Base-by-base conservation (phyloP, 2,113 vertebrate species). In the Lathamus discolor region DNA sequence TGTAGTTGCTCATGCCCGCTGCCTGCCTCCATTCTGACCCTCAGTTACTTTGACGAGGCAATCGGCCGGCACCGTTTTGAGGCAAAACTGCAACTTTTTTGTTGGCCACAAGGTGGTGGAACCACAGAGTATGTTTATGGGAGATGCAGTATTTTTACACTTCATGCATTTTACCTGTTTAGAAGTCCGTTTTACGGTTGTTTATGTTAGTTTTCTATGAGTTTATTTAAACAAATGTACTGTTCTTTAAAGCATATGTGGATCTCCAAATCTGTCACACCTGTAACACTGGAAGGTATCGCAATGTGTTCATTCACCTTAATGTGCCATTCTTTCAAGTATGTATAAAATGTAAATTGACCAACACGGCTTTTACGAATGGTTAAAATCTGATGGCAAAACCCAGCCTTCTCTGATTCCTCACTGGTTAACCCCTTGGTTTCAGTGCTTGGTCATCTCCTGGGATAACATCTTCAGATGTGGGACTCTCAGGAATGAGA, bases 221-320 rank as follows among this genome's bases (percentile, higher is more conserved):
- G 49, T 94, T 95, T 88, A 49, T 94, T 96, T 87, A 79, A 95
- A 66, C 46, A 64, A 35, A 51, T 81, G 52, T 84, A 51, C 73
- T 84, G 80, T 69, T 95, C 88, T 81, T 80, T 66, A 86, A 84
- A 62, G 81, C 62, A 41, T 54, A 62, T 3, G 1, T 43, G 86
- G 52, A 61, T 77, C 49, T 93, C 77, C 86, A 54, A 8, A 17
- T 79, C 55, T 86, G 78, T 79, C 74, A 54, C 33, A 59, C 33
- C 19, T 29, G 54, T 78, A 78, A 81, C 92, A 62, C 92, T 91
- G 92, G 80, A 86, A 93, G 80, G 77, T 49, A 59, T 74, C 63
- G 35, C 52, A 15, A 41, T n/a, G 52, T 69, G 73, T 89, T 92
- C 25, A 8, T 78, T 86, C 64, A 35, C 82, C 62, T 69, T 44